A percentile compares a stretch with the other conserved stretches of the same genome.
Evolutionary conservation across 2,888 invertebrate genomes (phyloP).

Genomic region (Nomada goodeniana): DNA sequence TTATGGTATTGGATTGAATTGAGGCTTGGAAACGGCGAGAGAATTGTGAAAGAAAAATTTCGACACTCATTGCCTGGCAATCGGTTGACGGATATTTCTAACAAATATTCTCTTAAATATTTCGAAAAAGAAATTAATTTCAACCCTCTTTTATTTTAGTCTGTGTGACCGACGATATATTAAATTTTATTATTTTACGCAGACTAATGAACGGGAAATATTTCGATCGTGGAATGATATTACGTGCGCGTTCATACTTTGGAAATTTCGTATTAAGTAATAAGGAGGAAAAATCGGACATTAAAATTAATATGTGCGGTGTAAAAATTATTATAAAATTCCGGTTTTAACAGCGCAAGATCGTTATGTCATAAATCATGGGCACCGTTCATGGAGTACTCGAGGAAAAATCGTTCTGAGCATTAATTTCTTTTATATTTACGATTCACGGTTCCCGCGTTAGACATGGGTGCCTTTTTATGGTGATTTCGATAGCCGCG

Average conservation of each 20-base stretch:
- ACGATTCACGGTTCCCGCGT: constrained; percentile 54
- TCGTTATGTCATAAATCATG: constrained; percentile 22
- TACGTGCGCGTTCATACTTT: neutral
- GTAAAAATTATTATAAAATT: constrained; percentile 4
- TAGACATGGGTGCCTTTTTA: constrained; percentile 72
- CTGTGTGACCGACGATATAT: neutral
- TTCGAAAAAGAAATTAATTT: neutral
- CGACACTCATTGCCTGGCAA: too few species aligned
- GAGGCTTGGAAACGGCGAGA: neutral
- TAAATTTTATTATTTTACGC: neutral
- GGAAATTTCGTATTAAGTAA: neutral
- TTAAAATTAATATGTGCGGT: neutral
- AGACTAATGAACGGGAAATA: neutral
- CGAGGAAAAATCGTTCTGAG: constrained; percentile 23
- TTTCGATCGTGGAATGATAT: neutral
- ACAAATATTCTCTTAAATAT: too few species aligned
- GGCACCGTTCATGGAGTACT: neutral
- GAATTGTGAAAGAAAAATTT: neutral
- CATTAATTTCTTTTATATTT: constrained; percentile 67
- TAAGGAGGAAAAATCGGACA: neutral
- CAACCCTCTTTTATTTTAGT: neutral
- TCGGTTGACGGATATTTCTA: too few species aligned
- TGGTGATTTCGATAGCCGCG: constrained; percentile 76
- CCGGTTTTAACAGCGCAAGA: neutral
- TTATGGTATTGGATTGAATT: neutral